phyloP scores from a whole-genome alignment of 2,113 vertebrate species.

The Sterna hirundo region DNA sequence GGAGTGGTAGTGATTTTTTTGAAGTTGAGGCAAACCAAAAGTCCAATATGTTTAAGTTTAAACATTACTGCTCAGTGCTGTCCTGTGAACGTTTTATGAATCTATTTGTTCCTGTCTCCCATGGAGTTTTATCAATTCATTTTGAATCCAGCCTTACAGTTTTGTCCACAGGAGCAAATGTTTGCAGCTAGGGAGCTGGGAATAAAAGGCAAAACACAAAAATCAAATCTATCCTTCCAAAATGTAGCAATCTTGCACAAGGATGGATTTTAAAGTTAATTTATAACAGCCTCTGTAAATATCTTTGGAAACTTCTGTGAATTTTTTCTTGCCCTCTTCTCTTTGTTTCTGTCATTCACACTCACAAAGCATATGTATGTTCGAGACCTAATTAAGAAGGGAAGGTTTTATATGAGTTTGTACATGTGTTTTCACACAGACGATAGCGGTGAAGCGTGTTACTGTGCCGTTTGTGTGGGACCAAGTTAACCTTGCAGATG shows the following conservation, averaged over 20 bases:
- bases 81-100: neutral
- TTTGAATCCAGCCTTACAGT: neutral
- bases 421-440: slow-evolving; percentile 56
- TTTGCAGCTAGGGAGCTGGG: neutral
- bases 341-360: slow-evolving; percentile 24
- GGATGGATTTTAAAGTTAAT: slow-evolving; percentile 35
- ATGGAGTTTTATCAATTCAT: neutral
- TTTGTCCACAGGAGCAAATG: neutral
- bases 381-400: slow-evolving; percentile 18
- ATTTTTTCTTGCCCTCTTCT: neutral
- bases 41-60: slow-evolving; percentile 23
- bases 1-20: neutral
- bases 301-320: slow-evolving; percentile 25
- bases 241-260: neutral
- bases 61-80: neutral
- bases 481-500: slow-evolving; percentile 1
- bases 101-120: slow-evolving; percentile 17
- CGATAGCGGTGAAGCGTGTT: neutral
- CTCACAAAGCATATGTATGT: slow-evolving; percentile 26
- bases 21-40: slow-evolving; percentile 34
- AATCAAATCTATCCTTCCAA: neutral
- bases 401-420: slow-evolving; percentile 17
- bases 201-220: neutral
- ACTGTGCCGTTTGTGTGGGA: neutral
- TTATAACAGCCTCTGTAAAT: slow-evolving; percentile 45